Percentiles rank a stretch among this genome's conserved stretches.
Conservation (phyloP, 2,888 invertebrate species). For the Thysanoteuthis rhombus region DNA sequence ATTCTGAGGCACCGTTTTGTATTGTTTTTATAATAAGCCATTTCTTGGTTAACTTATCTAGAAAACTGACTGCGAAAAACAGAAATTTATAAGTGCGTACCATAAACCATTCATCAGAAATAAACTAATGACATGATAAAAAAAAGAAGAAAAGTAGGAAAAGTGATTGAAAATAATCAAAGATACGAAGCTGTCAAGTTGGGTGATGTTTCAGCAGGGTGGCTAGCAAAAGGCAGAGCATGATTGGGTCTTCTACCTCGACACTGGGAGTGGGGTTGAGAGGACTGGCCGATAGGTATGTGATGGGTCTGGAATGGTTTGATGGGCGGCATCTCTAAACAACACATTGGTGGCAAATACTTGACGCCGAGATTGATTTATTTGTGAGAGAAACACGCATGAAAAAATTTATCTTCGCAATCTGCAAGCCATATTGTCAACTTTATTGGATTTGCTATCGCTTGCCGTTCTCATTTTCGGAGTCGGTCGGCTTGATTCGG, state of each 20-base stretch:
- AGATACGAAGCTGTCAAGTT: background rate
- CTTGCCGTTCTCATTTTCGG: background rate
- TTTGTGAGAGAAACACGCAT: slow-evolving; percentile 12
- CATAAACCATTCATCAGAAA: background rate
- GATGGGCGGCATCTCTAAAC: background rate
- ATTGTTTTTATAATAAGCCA: no score
- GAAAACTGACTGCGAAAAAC: no score
- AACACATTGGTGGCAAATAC: background rate
- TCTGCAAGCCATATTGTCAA: background rate
- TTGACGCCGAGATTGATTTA: slow-evolving; percentile 12
- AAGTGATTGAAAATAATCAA: background rate
- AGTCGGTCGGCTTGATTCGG: background rate
- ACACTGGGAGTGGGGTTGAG: background rate
- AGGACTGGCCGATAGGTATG: background rate
- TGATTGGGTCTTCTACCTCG: background rate
- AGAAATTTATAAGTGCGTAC: background rate
- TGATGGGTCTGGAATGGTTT: background rate
- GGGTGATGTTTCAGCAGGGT: background rate
- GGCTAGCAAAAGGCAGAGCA: background rate
- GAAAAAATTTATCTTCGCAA: background rate
- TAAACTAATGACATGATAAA: background rate
- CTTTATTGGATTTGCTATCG: slow-evolving; percentile 12
- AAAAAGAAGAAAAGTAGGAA: background rate
- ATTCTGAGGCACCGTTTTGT: no score
- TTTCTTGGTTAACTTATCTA: no score